A percentile compares a stretch with the other conserved stretches of the same genome.
Evolutionary conservation across 2,113 vertebrate genomes (phyloP).

Genomic region (Catharus bicknelli): DNA sequence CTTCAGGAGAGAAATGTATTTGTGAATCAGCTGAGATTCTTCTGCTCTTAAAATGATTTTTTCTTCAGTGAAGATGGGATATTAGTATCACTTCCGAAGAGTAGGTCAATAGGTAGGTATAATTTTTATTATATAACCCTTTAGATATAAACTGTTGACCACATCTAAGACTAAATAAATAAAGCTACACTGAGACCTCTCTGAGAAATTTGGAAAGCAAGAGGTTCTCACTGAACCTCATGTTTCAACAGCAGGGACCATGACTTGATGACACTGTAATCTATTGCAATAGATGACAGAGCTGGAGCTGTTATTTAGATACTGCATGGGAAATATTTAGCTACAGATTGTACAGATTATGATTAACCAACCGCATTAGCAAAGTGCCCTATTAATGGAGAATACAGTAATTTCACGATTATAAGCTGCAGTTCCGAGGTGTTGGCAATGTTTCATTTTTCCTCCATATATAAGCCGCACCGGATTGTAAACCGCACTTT

Average conservation of each 20-base stretch:
- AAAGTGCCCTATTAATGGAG: neutral
- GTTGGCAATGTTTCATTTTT: too few species aligned
- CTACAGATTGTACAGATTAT: neutral
- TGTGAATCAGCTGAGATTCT: neutral
- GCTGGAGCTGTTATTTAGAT: neutral
- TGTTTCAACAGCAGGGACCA: neutral
- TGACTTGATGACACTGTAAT: neutral
- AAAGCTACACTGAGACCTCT: neutral
- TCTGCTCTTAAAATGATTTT: neutral
- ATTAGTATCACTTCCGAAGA: neutral
- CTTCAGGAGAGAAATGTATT: neutral
- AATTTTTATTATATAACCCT: neutral
- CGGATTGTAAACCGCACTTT: too few species aligned
- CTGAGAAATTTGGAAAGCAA: neutral
- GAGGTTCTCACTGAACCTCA: neutral
- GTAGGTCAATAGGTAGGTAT: neutral
- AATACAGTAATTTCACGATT: neutral
- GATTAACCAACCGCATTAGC: neutral
- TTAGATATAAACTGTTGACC: neutral
- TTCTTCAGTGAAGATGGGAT: neutral
- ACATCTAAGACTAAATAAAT: neutral
- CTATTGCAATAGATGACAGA: neutral
- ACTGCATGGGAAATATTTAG: neutral
- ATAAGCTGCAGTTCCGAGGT: too few species aligned
- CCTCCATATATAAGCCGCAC: too few species aligned